Evolutionary conservation across 2,797 vertebrate genomes (phyloP).

Genomic region (Prionace glauca): DNA sequence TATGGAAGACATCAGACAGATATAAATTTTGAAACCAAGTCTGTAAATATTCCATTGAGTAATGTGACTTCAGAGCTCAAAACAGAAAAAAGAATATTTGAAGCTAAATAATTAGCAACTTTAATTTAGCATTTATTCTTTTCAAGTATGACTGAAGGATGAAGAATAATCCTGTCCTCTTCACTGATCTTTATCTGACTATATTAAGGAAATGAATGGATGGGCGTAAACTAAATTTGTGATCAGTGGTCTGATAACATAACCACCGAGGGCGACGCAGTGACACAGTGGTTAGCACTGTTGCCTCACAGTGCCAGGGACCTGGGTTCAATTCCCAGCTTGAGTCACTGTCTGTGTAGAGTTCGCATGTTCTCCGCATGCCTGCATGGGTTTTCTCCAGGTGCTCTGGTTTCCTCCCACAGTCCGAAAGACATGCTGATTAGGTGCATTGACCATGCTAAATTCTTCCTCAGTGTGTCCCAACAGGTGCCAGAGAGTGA

Average conservation of each 20-base stretch:
- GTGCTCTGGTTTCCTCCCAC: too few relatives aligned
- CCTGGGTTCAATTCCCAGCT: too few relatives aligned
- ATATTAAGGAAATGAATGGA: not conserved
- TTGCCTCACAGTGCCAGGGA: too few relatives aligned
- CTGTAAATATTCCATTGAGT: not conserved
- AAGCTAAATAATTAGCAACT: not conserved
- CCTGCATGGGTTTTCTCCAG: too few relatives aligned
- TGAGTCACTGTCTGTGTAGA: too few relatives aligned
- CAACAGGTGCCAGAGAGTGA: too few relatives aligned
- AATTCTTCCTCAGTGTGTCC: too few relatives aligned
- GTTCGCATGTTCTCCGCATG: too few relatives aligned
- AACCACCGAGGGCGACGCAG: not conserved
- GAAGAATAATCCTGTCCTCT: not conserved
- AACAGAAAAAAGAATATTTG: not conserved
- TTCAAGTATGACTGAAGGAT: not conserved
- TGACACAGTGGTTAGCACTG: too few relatives aligned
- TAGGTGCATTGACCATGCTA: too few relatives aligned
- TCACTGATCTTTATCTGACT: not conserved
- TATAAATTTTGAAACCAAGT: not conserved
- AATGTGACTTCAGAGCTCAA: not conserved
- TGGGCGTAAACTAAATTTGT: not conserved
- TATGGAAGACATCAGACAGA: not conserved
- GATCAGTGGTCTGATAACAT: not conserved
- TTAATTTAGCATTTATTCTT: not conserved
- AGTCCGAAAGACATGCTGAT: too few relatives aligned